Evolutionary conservation across 30 jellyfish, hydroid and myxozoan genomes (phyloP).

Genomic region (Nemopilema nomurai): DNA sequence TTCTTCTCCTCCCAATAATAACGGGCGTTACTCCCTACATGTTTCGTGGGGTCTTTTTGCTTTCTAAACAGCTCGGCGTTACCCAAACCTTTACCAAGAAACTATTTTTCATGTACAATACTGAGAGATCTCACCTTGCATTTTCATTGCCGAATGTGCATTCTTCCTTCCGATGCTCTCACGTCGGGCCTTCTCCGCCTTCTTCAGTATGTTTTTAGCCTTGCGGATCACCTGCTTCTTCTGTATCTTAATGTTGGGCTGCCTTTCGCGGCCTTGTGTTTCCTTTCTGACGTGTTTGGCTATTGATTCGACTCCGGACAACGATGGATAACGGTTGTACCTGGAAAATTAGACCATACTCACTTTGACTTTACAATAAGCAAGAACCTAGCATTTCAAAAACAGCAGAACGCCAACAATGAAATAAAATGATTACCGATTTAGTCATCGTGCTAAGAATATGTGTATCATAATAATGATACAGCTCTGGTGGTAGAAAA

Average conservation of each 20-base stretch:
- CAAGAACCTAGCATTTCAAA: no score
- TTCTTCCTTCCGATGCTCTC: conserved; percentile 39
- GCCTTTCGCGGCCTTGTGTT: conserved; percentile 1
- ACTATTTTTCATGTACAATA: no score
- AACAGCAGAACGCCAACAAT: no score
- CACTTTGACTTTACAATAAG: no score
- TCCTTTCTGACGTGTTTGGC: conserved; percentile 53
- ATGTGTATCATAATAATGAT: no score
- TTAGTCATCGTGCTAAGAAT: no score
- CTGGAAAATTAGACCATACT: conserved; percentile 5
- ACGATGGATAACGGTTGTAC: conserved; percentile 46
- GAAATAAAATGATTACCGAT: no score
- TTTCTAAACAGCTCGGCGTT: no score
- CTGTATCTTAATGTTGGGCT: conserved; percentile 10
- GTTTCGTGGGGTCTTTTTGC: no score
- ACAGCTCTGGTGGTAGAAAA: neutral
- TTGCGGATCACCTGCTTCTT: conserved; percentile 34
- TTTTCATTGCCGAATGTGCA: neutral
- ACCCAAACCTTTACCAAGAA: no score
- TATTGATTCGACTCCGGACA: conserved; percentile 58
- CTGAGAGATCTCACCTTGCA: conserved; percentile 37
- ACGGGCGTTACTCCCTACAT: no score
- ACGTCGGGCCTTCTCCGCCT: conserved; percentile 48
- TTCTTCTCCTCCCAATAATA: no score
- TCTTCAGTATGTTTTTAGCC: conserved; percentile 48